Base-by-base conservation (phyloP, 2,797 vertebrate species). In the Eutrigla gurnardus region DNA sequence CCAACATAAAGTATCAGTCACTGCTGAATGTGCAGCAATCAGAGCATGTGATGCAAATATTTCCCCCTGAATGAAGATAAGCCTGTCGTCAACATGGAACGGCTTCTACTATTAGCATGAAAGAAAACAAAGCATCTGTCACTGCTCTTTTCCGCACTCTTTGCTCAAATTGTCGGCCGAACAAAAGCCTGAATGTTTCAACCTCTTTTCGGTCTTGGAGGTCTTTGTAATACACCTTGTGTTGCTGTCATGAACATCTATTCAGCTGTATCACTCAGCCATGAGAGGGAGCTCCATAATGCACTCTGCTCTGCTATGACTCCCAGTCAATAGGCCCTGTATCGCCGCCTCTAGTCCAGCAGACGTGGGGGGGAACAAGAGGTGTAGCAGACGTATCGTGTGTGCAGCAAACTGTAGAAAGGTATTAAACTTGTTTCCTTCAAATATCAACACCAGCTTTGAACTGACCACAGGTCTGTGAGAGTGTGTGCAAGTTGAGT, bases 81-180 rank as follows among this genome's bases (percentile, higher is more conserved):
- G 78, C 13, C 63, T 71, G 75, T 76, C 84, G 82, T 76, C 77
- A 65, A 67, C 60, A 53, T 39, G n/a, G 42, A 75, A 58, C 33
- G 42, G 65, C 58, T 70, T 78, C 79, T 63, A 87, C 78, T 62
- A 57, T 33, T 33, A 25, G 75, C 70, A 86, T 77, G 86, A 88
- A 55, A 78, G 76, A 79, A 80, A 75, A 90, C 84, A 91, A 89
- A 87, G 75, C 60, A 1, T 58, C 77, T 73, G 81, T 86, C 86
- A 78, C 72, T 49, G 68, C 72, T 73, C 78, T 77, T 84, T 80
- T 84, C 52, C 18, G 12, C 57, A 45, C 58, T 59, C 71, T 54
- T 65, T 33, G n/a, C 76, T 73, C 63, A 61, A 71, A 64, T 45
- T 72, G 69, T 79, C 42, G 12, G 65, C 18, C 7, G 7, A 74